Conservation (phyloP, 1,140 invertebrate species). For the Hylaeus anthracinus region DNA sequence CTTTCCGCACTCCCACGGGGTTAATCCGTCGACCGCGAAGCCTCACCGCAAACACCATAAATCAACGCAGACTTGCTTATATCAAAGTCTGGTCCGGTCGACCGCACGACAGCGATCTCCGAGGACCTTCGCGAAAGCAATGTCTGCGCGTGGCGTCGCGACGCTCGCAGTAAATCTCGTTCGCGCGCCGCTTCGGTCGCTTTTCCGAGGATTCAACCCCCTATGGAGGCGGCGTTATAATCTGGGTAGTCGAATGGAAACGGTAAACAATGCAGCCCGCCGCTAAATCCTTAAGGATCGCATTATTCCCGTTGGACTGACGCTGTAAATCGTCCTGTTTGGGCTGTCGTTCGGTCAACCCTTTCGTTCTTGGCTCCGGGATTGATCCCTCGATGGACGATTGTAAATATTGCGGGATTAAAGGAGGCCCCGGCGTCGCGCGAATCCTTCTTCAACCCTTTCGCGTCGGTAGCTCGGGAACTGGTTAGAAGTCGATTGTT, state of each 20-base stretch:
- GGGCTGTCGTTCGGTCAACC: neutral
- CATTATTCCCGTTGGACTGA: slow-evolving; percentile 6
- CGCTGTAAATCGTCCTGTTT: slow-evolving; percentile 15
- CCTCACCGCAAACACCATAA: slow-evolving; percentile 69
- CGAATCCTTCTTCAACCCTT: slow-evolving; percentile 23
- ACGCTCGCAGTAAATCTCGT: slow-evolving; percentile 31
- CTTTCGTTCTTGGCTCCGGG: neutral
- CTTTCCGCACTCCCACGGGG: slow-evolving; percentile 50
- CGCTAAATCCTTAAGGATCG: slow-evolving; percentile 22
- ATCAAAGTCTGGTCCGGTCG: neutral
- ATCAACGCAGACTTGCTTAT: slow-evolving; percentile 56
- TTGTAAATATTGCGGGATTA: slow-evolving; percentile 39
- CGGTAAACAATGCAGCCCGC: slow-evolving; percentile 2
- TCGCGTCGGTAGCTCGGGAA: neutral
- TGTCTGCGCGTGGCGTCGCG: neutral
- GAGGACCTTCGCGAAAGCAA: slow-evolving; percentile 21
- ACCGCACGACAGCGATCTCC: neutral
- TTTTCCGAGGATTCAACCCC: neutral
- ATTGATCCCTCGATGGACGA: neutral
- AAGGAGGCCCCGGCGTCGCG: neutral
- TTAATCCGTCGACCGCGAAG: slow-evolving; percentile 71
- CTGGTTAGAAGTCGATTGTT: slow-evolving; percentile 17
- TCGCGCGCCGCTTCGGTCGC: slow-evolving; percentile 5
- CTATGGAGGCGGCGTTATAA: neutral
- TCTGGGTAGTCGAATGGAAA: slow-evolving; percentile 1